Percentiles rank a stretch among this genome's conserved stretches.
These are phyloP conservation scores for Saguinus imperator DNA, from an alignment of 2,113 vertebrate species.

Conservation along the genomic window DNA sequence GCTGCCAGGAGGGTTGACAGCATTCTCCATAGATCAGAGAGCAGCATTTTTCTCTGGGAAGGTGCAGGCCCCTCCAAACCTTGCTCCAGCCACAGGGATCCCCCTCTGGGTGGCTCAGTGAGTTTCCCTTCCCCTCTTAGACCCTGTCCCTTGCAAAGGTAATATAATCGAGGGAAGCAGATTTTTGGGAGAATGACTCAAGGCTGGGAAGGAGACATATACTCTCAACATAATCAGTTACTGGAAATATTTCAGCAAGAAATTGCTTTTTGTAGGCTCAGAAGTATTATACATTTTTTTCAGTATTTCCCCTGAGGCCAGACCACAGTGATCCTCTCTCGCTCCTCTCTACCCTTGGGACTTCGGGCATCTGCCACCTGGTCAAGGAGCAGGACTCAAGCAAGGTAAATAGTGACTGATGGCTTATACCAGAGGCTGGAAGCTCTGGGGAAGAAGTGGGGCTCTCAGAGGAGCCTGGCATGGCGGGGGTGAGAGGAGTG, in stretches of 20 bases:
- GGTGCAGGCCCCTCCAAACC: neutral
- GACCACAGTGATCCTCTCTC: neutral
- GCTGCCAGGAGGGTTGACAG: neutral
- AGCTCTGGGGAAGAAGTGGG: neutral
- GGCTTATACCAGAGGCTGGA: neutral
- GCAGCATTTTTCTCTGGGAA: neutral
- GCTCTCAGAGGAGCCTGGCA: neutral
- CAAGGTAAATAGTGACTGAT: neutral
- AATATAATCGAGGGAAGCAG: neutral
- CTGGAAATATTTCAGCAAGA: neutral
- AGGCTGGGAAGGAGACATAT: neutral
- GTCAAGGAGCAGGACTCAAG: neutral
- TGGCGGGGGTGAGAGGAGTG: fast-evolving
- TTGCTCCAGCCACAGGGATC: neutral
- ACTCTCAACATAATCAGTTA: neutral
- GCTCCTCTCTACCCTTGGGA: neutral
- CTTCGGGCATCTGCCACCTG: fast-evolving
- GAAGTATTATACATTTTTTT: neutral
- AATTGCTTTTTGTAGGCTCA: neutral
- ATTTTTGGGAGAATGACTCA: neutral
- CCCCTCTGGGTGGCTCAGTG: neutral
- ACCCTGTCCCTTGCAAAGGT: neutral
- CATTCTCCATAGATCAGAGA: neutral
- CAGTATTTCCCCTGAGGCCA: neutral
- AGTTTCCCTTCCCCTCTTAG: neutral